Evolutionary conservation across 2,888 invertebrate genomes (phyloP).

Genomic region (Malthinus flaveolus): DNA sequence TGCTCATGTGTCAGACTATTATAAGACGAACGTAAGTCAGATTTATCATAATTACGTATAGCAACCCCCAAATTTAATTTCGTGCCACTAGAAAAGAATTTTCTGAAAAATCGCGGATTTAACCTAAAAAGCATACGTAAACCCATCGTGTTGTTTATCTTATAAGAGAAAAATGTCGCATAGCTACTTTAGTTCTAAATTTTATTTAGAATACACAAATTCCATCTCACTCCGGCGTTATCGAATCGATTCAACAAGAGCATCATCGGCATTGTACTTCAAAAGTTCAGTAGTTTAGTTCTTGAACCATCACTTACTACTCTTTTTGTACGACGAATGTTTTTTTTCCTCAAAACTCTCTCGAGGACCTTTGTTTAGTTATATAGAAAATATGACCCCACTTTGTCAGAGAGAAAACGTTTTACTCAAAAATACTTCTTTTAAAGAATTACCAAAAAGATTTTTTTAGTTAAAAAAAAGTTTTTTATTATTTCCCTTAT

Average conservation of each 20-base stretch:
- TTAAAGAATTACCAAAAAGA: slow-evolving; percentile 2
- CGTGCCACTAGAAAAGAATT: too few species aligned
- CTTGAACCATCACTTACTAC: slow-evolving; percentile 15
- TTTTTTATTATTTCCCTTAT: background rate
- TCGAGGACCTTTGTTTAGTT: slow-evolving; percentile 13
- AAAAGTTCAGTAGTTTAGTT: slow-evolving; percentile 21
- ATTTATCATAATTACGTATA: too few species aligned
- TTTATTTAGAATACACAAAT: slow-evolving; percentile 5
- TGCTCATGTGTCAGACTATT: background rate
- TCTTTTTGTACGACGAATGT: slow-evolving; percentile 13
- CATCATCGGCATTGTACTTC: slow-evolving; percentile 12
- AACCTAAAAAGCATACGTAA: background rate
- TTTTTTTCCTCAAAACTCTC: slow-evolving; percentile 19
- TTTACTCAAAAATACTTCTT: slow-evolving; percentile 1
- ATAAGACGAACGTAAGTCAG: background rate
- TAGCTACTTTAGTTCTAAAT: slow-evolving; percentile 5
- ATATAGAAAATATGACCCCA: slow-evolving; percentile 14
- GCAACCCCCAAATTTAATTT: too few species aligned
- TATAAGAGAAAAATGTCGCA: slow-evolving; percentile 3
- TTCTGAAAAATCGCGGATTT: too few species aligned
- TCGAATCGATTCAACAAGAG: slow-evolving; percentile 3
- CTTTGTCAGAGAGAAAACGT: slow-evolving; percentile 11
- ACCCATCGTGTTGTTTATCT: slow-evolving; percentile 4
- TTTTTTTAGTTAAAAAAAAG: background rate
- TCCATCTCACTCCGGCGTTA: background rate